Percentiles rank a stretch among this genome's conserved stretches.
phyloP scores from a whole-genome alignment of 2,113 vertebrate species.

The Ahaetulla prasina region DNA sequence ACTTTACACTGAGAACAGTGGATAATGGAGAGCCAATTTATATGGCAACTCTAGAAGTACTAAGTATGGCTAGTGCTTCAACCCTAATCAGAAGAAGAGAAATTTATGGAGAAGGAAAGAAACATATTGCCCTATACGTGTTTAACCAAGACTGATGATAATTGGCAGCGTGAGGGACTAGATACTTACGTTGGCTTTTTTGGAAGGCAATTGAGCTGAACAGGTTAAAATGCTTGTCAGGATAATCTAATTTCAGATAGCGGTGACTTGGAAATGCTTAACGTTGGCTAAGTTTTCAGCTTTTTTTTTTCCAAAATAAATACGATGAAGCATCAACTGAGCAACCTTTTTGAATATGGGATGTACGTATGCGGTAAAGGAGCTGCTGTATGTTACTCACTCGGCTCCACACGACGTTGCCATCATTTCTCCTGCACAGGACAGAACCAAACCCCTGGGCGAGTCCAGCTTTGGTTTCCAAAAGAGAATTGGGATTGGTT shows the following conservation, averaged over 20 bases:
- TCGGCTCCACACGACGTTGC: background rate
- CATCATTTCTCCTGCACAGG: background rate
- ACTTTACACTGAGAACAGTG: background rate
- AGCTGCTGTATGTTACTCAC: accelerated
- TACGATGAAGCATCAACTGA: background rate
- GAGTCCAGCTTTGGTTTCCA: background rate
- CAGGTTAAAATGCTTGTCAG: slow-evolving; percentile 16
- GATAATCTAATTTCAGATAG: slow-evolving; percentile 35
- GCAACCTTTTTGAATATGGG: background rate
- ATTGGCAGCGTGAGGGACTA: slow-evolving; percentile 28
- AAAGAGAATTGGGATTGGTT: background rate
- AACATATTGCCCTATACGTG: slow-evolving; percentile 14
- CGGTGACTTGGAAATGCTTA: slow-evolving; percentile 32
- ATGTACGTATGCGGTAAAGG: background rate
- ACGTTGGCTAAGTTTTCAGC: slow-evolving; percentile 26
- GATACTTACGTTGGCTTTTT: slow-evolving; percentile 44
- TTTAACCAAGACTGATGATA: slow-evolving; percentile 28
- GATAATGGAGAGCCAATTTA: accelerated
- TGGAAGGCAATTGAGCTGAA: slow-evolving; percentile 36
- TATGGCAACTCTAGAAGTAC: background rate
- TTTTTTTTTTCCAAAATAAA: background rate
- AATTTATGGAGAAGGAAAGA: slow-evolving; percentile 12
- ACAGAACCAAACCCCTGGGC: background rate
- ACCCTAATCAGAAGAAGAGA: slow-evolving; percentile 12
- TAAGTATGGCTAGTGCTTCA: background rate